These are phyloP conservation scores for Papilio dardanus DNA, from an alignment of 1,140 invertebrate genomes.

Conservation along the genomic window DNA sequence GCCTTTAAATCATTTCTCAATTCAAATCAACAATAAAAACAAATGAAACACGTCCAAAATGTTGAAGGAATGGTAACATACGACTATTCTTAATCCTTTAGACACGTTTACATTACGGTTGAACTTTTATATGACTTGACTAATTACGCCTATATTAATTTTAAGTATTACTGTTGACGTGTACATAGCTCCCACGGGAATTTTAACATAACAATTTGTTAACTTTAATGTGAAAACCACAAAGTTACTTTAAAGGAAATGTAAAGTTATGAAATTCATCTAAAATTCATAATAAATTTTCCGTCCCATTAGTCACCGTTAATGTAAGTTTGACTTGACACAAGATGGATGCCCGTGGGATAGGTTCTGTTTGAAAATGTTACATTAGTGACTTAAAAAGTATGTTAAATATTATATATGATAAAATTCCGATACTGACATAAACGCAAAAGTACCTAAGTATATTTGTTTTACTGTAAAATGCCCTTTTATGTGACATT, in stretches of 20 bases:
- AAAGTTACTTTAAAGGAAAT: constrained; percentile 29
- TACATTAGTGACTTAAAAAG: constrained; percentile 39
- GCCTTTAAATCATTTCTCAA: constrained; percentile 60
- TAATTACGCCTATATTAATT: no score
- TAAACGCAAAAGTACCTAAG: no score
- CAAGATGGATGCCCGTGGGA: constrained; percentile 42
- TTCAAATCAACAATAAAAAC: neutral
- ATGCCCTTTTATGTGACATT: no score
- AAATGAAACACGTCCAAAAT: neutral
- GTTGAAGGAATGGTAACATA: neutral
- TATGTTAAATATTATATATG: no score
- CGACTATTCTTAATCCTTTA: neutral
- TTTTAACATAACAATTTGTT: neutral
- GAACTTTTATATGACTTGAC: no score
- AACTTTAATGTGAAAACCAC: neutral
- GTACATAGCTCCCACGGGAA: neutral
- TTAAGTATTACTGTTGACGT: no score
- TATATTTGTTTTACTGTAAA: no score
- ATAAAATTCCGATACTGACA: no score
- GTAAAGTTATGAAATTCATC: constrained; percentile 27
- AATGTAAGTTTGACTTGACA: constrained; percentile 35
- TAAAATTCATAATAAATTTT: constrained; percentile 44
- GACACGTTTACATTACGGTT: no score
- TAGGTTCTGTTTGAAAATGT: constrained; percentile 32
- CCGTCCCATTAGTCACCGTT: constrained; percentile 47